Evolutionary conservation across 2,113 vertebrate genomes (phyloP), one percentile per base, ranked within the genome.

Genomic region (Pipra filicauda): DNA sequence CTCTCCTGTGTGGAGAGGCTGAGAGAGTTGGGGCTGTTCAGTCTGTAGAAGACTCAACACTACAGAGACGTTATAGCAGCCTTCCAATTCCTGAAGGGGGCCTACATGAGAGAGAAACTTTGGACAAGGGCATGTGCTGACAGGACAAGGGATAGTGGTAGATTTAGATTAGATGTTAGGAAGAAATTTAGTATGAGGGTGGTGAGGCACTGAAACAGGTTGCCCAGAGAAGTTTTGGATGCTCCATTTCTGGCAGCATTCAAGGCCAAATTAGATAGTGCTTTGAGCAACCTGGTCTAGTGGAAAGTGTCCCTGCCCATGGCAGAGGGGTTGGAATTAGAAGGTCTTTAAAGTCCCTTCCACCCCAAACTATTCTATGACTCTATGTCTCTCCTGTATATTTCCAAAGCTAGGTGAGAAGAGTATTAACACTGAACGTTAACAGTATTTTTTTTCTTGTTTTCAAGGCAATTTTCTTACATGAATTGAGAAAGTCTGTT

Each of bases 311-410:
- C 17, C 26, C 14, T 73, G 20, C 3, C 15, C 6, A 46, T 33
- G 39, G 15, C 12, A 54, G 3, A 2, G 5, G 3, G 5, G 1
- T 11, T 46, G 5, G 24, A 49, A 79, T 1, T 9, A 27, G 13
- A 1, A 37, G 20, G 30, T 52, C 27, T 70, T 74, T 26, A 65
- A 75, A 5, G 8, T n/a, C 24, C 7, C 44, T 90, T 76, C 22
- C n/a, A 48, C 62, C 15, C 1, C 12, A 27, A 39, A 62, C 37
- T 37, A 28, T 62, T 28, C n/a, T 59, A 23, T 64, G 28, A 66
- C 24, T 58, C 51, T 39, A 0, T 65, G 10, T 75, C 19, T 61
- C 41, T 57, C 6, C 19, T 57, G 10, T 57, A 31, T 23, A 15
- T 26, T 41, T 4, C 41, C 72, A n/a, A 71, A 67, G 2, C 3